Evolutionary conservation across 2,113 vertebrate species (phyloP).

Genomic region (Lutjanus erythropterus): DNA sequence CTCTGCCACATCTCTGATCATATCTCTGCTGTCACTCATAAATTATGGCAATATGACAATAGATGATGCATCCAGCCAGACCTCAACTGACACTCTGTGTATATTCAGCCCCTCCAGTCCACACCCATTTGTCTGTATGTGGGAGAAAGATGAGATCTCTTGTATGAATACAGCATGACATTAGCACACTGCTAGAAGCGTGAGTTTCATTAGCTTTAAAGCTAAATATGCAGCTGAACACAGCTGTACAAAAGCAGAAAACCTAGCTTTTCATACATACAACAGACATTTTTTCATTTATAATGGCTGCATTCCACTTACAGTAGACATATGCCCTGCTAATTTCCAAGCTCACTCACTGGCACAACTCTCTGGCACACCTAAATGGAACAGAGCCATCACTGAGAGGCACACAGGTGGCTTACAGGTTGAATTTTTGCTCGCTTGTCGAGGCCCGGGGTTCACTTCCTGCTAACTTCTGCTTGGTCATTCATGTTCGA

Average conservation of each 20-base stretch:
- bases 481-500: not conserved
- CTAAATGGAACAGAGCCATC: conserved; percentile 40
- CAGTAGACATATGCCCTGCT: conserved; percentile 19
- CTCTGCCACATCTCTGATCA: conserved; percentile 72
- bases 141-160: conserved; percentile 3
- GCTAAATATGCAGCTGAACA: conserved; percentile 3
- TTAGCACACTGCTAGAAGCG: not conserved
- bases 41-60: conserved; percentile 64
- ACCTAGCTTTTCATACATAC: not conserved
- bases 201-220: conserved; percentile 3
- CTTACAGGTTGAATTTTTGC: conserved; percentile 25
- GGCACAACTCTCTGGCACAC: conserved; percentile 29
- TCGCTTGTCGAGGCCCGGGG: not conserved
- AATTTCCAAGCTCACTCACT: conserved; percentile 15
- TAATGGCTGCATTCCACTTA: conserved; percentile 11
- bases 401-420: conserved; percentile 42
- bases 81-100: conserved; percentile 28
- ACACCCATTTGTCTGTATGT: conserved; percentile 6
- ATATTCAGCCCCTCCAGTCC: conserved; percentile 20
- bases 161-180: not conserved
- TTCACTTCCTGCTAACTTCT: not conserved
- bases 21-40: conserved; percentile 72
- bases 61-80: conserved; percentile 51
- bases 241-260: not conserved
- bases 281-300: conserved; percentile 1